These are phyloP conservation scores for Apeira syringaria DNA, from an alignment of 2,888 invertebrate genomes.

Conservation along the genomic window DNA sequence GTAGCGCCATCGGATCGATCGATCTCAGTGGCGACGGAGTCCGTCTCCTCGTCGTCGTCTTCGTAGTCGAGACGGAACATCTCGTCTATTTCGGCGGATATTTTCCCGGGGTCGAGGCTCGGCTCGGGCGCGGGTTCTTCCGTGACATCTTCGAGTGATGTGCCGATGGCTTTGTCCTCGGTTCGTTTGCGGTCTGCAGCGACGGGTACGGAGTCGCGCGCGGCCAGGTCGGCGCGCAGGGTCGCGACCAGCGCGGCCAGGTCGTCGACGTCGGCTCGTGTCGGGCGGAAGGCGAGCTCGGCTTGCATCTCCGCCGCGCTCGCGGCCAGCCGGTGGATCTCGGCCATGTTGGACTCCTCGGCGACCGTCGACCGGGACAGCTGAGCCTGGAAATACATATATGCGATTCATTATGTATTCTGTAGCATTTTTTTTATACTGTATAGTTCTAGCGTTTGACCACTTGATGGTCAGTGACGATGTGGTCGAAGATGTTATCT, in stretches of 20 bases:
- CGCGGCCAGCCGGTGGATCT: constrained; percentile 80
- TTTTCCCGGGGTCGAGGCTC: constrained; percentile 56
- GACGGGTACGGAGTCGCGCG: constrained; percentile 47
- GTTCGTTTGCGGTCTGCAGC: constrained; percentile 25
- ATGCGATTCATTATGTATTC: no score
- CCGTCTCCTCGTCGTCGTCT: constrained; percentile 70
- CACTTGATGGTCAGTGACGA: no score
- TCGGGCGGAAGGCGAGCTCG: constrained; percentile 83
- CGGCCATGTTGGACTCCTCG: constrained; percentile 82
- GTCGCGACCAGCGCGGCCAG: constrained; percentile 68
- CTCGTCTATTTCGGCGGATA: constrained; percentile 74
- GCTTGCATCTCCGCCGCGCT: constrained; percentile 79
- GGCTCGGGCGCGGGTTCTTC: constrained; percentile 18
- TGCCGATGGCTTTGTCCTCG: constrained; percentile 34
- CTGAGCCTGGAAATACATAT: constrained; percentile 63
- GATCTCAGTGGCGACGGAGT: constrained; percentile 67
- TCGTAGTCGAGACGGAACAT: constrained; percentile 74
- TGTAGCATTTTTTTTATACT: no score
- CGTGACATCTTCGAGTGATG: constrained; percentile 45
- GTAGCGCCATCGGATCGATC: constrained; percentile 39
- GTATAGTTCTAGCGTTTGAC: no score
- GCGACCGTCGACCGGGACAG: constrained; percentile 71
- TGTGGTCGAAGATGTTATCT: no score
- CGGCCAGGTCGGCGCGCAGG: constrained; percentile 55
- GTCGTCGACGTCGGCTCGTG: constrained; percentile 82